Evolutionary conservation across 37 sponge, comb jelly and placozoan genomes (phyloP).

Genomic region (Diacarnus erythraeanus): DNA sequence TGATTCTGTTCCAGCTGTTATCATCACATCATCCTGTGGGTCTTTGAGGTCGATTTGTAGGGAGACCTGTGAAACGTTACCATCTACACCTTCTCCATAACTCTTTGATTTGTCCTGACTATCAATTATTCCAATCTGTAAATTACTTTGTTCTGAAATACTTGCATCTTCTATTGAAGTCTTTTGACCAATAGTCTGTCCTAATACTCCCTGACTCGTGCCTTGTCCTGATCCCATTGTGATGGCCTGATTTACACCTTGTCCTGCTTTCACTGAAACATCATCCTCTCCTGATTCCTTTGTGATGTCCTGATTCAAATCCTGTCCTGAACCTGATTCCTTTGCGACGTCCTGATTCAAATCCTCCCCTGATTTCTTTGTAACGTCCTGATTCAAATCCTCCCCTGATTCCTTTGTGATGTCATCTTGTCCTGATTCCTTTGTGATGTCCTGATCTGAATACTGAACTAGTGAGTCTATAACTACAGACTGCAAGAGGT

Average conservation of each 20-base stretch:
- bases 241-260: neutral
- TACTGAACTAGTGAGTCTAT: neutral
- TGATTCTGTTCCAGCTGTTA: no score
- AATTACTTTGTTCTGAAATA: no score
- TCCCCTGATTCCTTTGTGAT: neutral
- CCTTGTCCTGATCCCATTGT: no score
- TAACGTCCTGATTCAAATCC: neutral
- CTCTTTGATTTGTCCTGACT: no score
- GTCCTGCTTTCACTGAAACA: neutral
- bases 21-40: no score
- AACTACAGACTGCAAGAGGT: neutral
- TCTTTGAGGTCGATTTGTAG: neutral
- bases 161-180: no score
- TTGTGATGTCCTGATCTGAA: neutral
- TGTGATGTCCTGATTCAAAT: no score
- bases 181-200: no score
- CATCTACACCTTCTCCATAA: neutral
- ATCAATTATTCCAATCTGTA: no score
- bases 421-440: neutral
- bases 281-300: neutral
- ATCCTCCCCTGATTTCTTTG: no score
- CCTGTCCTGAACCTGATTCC: neutral
- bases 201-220: no score
- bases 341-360: no score
- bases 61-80: neutral